phyloP scores from a whole-genome alignment of 2,888 invertebrate species.

The Cynaeus angustus region DNA sequence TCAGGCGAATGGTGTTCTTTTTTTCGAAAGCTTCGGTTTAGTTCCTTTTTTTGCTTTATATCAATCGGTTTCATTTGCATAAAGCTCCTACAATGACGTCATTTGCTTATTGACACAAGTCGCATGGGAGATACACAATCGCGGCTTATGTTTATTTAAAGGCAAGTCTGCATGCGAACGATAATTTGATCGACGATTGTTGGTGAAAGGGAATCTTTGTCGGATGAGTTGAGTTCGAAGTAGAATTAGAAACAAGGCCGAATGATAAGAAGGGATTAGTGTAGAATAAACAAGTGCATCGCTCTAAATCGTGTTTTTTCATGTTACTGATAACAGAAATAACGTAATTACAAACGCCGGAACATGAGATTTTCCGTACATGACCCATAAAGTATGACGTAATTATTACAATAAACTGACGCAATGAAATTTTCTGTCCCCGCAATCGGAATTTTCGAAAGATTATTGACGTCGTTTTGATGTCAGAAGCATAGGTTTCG shows the following conservation, averaged over 20 bases:
- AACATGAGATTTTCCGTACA: not conserved
- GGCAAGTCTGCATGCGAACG: slow-evolving; percentile 1
- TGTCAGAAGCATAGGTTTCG: no score
- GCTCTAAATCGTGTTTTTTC: not conserved
- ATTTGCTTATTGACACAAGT: slow-evolving; percentile 38
- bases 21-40: not conserved
- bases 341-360: slow-evolving; percentile 1
- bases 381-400: not conserved
- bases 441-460: not conserved
- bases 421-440: not conserved
- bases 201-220: not conserved
- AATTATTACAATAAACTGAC: not conserved
- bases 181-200: not conserved
- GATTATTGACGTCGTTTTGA: not conserved
- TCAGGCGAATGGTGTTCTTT: slow-evolving; percentile 18
- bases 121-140: slow-evolving; percentile 17
- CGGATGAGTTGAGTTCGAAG: no score
- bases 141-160: slow-evolving; percentile 8
- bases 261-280: not conserved
- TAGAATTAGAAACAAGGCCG: not conserved
- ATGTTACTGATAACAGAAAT: not conserved
- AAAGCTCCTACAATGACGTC: slow-evolving; percentile 19
- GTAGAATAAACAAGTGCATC: not conserved
- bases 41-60: not conserved
- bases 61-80: slow-evolving; percentile 18